Conservation (phyloP, 2,797 vertebrate species). For the Sphenopsis melanotis region DNA sequence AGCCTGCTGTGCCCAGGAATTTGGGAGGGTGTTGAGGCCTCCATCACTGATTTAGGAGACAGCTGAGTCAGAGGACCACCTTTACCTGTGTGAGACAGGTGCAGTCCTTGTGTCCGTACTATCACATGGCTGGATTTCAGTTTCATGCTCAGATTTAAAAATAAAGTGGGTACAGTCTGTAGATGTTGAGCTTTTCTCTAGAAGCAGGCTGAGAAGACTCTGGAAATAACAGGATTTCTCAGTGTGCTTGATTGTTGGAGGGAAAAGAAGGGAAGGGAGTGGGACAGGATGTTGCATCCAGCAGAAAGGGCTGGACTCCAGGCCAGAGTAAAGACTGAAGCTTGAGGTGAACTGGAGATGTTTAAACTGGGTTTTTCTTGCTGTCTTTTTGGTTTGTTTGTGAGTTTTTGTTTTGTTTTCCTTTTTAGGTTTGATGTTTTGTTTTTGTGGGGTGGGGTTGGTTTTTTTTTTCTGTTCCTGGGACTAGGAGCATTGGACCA, state of each 20-base stretch:
- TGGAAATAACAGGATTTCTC: background rate
- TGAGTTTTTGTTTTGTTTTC: background rate
- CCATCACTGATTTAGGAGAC: background rate
- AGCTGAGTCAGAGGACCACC: background rate
- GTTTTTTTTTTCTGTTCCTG: background rate
- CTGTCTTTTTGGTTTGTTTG: background rate
- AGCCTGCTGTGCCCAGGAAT: background rate
- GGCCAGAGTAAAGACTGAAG: background rate
- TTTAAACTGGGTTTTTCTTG: background rate
- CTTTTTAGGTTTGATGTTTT: background rate
- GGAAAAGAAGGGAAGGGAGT: background rate
- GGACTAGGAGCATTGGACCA: background rate
- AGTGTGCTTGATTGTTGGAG: background rate
- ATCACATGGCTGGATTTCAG: background rate
- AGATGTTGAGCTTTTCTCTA: background rate
- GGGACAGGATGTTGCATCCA: background rate
- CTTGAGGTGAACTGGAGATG: background rate
- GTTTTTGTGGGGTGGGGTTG: too few species aligned
- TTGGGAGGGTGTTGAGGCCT: background rate
- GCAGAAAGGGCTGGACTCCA: background rate
- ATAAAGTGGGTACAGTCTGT: background rate
- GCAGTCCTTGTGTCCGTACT: fast-evolving
- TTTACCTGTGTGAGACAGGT: background rate
- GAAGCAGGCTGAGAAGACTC: background rate
- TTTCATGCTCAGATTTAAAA: background rate